Percentiles rank a stretch among this genome's conserved stretches.
phyloP scores from a whole-genome alignment of 2,113 vertebrate genomes.

The Phycodurus eques region DNA sequence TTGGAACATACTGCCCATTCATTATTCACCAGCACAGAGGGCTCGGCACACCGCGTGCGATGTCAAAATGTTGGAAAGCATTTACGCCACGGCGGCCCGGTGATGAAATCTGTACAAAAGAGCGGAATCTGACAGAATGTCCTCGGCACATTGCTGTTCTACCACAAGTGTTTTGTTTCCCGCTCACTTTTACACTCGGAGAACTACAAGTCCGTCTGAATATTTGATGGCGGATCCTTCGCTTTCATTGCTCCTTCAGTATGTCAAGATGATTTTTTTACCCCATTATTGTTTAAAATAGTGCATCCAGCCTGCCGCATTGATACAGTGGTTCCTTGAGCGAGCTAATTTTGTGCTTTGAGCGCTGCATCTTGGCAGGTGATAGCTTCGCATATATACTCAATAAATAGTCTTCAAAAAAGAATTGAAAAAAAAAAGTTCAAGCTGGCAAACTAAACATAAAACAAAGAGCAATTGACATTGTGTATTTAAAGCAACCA shows the following conservation, averaged over 20 bases:
- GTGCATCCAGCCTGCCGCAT: neutral
- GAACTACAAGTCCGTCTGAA: constrained; percentile 59
- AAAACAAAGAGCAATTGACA: too few species aligned
- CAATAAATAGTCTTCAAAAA: too few species aligned
- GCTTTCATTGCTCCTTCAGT: neutral
- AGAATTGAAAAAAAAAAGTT: too few species aligned
- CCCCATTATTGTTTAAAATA: neutral
- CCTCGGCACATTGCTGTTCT: constrained; percentile 69
- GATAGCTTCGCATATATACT: too few species aligned
- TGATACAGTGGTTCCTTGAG: too few species aligned
- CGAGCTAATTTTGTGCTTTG: too few species aligned
- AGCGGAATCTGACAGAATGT: constrained; percentile 73
- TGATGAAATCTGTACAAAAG: constrained; percentile 72
- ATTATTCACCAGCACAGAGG: constrained; percentile 72
- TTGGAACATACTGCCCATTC: constrained; percentile 72
- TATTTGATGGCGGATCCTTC: constrained; percentile 58
- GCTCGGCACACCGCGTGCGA: constrained; percentile 64
- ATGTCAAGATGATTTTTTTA: neutral
- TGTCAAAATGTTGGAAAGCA: constrained; percentile 78
- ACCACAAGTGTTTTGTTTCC: constrained; percentile 73
- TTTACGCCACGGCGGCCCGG: constrained; percentile 66
- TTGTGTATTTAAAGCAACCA: too few species aligned
- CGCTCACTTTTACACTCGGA: constrained; percentile 58
- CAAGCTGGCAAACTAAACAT: too few species aligned
- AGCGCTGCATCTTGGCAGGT: too few species aligned